These are phyloP conservation scores for Mionectes macconnelli DNA, from an alignment of 2,113 vertebrate genomes.

Conservation along the genomic window DNA sequence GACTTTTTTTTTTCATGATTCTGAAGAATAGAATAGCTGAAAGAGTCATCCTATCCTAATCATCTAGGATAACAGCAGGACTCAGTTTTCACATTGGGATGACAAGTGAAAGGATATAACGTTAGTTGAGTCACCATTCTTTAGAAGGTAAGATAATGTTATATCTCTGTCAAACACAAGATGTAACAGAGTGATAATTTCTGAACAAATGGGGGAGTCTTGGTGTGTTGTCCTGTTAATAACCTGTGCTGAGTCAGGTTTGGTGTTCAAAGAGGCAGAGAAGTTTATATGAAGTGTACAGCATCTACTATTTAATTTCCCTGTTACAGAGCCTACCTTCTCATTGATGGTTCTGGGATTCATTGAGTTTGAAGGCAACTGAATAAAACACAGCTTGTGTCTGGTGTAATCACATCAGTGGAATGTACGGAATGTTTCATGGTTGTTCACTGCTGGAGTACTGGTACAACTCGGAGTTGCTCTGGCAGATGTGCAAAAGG, in stretches of 20 bases:
- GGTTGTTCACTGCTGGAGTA: neutral
- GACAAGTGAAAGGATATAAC: neutral
- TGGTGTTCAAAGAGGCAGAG: neutral
- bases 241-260: neutral
- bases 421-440: neutral
- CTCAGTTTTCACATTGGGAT: neutral
- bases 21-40: neutral
- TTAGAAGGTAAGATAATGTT: neutral
- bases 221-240: neutral
- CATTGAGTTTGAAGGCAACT: neutral
- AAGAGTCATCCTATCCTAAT: neutral
- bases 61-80: neutral
- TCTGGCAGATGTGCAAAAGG: neutral
- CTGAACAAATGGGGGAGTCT: neutral
- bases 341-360: neutral
- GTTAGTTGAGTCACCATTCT: neutral
- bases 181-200: neutral
- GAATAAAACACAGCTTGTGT: neutral
- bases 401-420: neutral
- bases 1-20: neutral
- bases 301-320: neutral
- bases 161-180: accelerated
- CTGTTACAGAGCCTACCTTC: neutral
- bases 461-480: neutral
- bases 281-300: neutral